Conservation (phyloP, 2,888 invertebrate genomes). For the Cheilosia variabilis region DNA sequence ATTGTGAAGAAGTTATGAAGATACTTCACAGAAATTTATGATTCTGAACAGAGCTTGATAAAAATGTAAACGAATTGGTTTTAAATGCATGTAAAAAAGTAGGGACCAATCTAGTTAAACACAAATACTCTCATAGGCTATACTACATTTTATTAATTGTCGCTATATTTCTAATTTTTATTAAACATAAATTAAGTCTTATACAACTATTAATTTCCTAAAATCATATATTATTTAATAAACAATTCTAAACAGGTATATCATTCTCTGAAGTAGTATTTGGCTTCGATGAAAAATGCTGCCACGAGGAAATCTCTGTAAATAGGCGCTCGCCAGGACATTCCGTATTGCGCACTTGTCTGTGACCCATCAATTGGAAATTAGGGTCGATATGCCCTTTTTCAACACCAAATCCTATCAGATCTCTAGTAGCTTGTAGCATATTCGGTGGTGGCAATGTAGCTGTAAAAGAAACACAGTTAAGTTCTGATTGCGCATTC, state of each 20-base stretch:
- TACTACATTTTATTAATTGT: slow-evolving; percentile 8
- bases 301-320: slow-evolving; percentile 87
- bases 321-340: slow-evolving; percentile 88
- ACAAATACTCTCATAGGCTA: slow-evolving; percentile 18
- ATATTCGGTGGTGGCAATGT: slow-evolving; percentile 86
- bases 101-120: neutral
- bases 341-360: slow-evolving; percentile 86
- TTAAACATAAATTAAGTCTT: slow-evolving; percentile 12
- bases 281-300: slow-evolving; percentile 84
- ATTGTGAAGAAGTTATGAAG: too few relatives aligned
- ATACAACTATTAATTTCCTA: slow-evolving; percentile 14
- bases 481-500: neutral
- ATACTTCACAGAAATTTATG: too few relatives aligned
- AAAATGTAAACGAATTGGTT: too few relatives aligned
- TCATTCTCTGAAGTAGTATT: slow-evolving; percentile 58
- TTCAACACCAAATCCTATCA: slow-evolving; percentile 87
- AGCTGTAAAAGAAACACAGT: slow-evolving; percentile 81
- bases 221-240: neutral
- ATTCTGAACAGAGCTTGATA: too few relatives aligned
- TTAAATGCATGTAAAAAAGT: too few relatives aligned
- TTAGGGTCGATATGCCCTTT: slow-evolving; percentile 86
- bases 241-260: slow-evolving; percentile 39
- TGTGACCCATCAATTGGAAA: slow-evolving; percentile 88
- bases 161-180: neutral
- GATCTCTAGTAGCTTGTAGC: slow-evolving; percentile 85